These are phyloP conservation scores for Andrena praecox DNA, from an alignment of 2,888 invertebrate species.

Conservation along the genomic window DNA sequence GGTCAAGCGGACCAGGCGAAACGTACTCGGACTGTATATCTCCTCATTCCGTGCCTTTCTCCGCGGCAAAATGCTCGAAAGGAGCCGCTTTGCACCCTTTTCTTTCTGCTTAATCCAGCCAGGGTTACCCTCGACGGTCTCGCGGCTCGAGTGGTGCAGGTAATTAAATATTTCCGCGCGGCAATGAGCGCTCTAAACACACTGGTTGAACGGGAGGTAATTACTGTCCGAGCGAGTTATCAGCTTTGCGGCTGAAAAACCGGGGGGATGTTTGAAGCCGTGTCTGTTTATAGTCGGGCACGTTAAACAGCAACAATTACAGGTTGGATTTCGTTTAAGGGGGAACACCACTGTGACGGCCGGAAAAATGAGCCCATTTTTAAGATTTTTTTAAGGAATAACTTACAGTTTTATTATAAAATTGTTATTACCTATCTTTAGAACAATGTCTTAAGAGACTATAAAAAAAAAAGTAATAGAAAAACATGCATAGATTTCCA, in stretches of 20 bases:
- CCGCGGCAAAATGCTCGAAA: conserved; percentile 21
- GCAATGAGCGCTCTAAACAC: conserved; percentile 66
- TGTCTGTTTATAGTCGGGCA: conserved; percentile 5
- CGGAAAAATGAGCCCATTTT: no score
- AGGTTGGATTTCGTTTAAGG: not conserved
- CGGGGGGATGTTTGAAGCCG: not conserved
- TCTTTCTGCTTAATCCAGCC: conserved; percentile 5
- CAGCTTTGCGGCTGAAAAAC: conserved; percentile 38
- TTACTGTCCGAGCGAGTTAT: conserved; percentile 62
- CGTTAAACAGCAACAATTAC: conserved; percentile 11
- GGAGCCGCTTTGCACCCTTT: conserved; percentile 15
- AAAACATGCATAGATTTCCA: no score
- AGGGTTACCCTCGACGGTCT: conserved; percentile 3
- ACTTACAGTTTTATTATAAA: no score
- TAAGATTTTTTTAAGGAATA: no score
- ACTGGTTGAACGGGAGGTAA: conserved; percentile 49
- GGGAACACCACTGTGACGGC: no score
- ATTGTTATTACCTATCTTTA: no score
- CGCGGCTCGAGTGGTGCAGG: conserved; percentile 30
- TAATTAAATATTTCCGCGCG: conserved; percentile 77
- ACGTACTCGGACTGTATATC: not conserved
- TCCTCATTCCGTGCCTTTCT: not conserved
- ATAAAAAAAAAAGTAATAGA: no score
- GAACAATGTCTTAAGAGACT: no score
- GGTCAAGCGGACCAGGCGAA: conserved; percentile 13